Percentiles rank a stretch among this genome's conserved stretches.
These are phyloP conservation scores for Bellardia pandia DNA, from an alignment of 2,888 invertebrate genomes.

Conservation along the genomic window DNA sequence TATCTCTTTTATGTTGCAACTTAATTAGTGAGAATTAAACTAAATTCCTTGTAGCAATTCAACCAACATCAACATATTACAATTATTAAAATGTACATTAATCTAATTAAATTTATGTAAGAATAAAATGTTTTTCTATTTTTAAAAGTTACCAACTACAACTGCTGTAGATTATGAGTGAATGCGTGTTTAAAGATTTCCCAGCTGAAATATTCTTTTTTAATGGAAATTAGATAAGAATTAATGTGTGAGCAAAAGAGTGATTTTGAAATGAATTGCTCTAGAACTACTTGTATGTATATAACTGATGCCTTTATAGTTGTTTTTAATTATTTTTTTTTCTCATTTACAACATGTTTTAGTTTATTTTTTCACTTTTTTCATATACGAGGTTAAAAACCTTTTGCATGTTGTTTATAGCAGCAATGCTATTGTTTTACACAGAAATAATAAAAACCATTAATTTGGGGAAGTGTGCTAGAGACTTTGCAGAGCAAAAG, in stretches of 20 bases:
- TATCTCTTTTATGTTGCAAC: background rate
- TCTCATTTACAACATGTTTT: slow-evolving; percentile 1
- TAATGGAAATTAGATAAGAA: slow-evolving; percentile 51
- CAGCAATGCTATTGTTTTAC: slow-evolving; percentile 44
- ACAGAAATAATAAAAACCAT: background rate
- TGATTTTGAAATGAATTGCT: slow-evolving; percentile 1
- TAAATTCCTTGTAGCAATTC: slow-evolving; percentile 30
- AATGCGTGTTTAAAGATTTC: slow-evolving; percentile 48
- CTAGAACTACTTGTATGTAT: slow-evolving; percentile 1
- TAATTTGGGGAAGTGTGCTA: background rate
- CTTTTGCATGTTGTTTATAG: slow-evolving; percentile 64
- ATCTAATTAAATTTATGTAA: slow-evolving; percentile 47
- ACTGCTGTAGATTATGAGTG: slow-evolving; percentile 22
- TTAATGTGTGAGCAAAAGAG: slow-evolving; percentile 36
- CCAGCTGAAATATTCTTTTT: slow-evolving; percentile 51
- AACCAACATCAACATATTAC: background rate
- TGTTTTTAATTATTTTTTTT: background rate
- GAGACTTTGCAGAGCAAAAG: background rate
- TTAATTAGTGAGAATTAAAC: slow-evolving; percentile 13
- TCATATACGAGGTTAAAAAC: slow-evolving; percentile 57
- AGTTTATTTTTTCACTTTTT: slow-evolving; percentile 1
- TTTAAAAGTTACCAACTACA: background rate
- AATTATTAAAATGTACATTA: slow-evolving; percentile 10
- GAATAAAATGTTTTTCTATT: background rate
- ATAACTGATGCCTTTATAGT: slow-evolving; percentile 15